A percentile compares a stretch with the other conserved stretches of the same genome.
Conservation (phyloP, 2,888 invertebrate genomes). For the Drosophila recens region DNA sequence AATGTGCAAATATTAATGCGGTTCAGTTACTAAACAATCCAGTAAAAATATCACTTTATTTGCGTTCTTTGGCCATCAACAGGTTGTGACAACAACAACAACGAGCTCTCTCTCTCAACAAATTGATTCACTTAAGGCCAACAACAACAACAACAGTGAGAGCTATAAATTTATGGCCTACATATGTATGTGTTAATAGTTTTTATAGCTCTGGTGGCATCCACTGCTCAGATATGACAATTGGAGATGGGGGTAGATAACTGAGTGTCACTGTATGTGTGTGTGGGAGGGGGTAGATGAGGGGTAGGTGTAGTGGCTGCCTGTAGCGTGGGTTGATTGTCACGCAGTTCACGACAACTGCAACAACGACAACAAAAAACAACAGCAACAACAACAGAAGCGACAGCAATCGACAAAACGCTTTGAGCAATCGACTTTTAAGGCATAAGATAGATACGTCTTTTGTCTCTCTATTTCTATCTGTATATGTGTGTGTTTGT, state of each 20-base stretch:
- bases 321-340: constrained; percentile 55
- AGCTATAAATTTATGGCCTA: constrained; percentile 38
- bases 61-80: constrained; percentile 19
- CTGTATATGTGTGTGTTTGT: background rate
- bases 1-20: background rate
- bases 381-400: constrained; percentile 10
- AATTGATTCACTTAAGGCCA: constrained; percentile 31
- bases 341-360: constrained; percentile 75
- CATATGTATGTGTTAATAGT: constrained; percentile 52
- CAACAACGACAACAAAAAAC: constrained; percentile 37
- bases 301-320: background rate
- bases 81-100: constrained; percentile 26
- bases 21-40: background rate
- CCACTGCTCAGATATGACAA: constrained; percentile 30
- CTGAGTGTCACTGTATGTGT: constrained; percentile 1
- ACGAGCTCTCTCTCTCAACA: constrained; percentile 1
- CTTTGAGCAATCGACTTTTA: constrained; percentile 70
- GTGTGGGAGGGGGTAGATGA: background rate
- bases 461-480: background rate
- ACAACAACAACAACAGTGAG: constrained; percentile 24
- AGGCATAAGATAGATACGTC: constrained; percentile 47
- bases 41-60: background rate
- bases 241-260: constrained; percentile 34
- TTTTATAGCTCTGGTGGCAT: constrained; percentile 32
- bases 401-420: constrained; percentile 26